Evolutionary conservation across 92 coral and sea anemone species (phyloP), one percentile per base, ranked within the genome.

Genomic region (Umimayanthus chanpuru): DNA sequence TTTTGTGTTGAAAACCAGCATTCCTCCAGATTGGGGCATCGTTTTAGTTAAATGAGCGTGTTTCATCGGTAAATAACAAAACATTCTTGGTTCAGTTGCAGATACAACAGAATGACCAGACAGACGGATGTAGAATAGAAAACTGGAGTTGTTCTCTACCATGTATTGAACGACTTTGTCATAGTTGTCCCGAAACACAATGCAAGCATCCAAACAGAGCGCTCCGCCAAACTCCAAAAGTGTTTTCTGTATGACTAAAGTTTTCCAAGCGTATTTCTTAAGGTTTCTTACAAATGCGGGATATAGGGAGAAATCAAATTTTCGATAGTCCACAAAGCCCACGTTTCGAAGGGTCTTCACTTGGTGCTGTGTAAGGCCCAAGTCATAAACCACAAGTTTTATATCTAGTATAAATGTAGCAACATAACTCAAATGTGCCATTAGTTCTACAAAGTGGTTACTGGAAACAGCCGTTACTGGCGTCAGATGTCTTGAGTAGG

Each of bases 391-490:
- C 65, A 91, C 71, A 28, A 91, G 23, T 21, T 29, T 79, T 23
- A 50, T 80, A 82, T 88, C 38, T 9, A 90, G 89, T 16, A 89
- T 29, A 26, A 84, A 88, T n/a, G 40, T 77, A 4, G 71, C 75
- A 9, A 85, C 76, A 15, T 65, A 8, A 18, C 82, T 41, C 20
- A 91, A 68, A 32, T 88, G 88, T 50, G 73, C 80, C 78, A 80
- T 85, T 21, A 85, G 65, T 81, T 91, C 93, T 30, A 32, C 20
- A 49, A 91, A 89, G 29, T 91, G 93, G 56, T 91, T 85, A 25
- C 91, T 88, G 5, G 93, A 91, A 15, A 89, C 32, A 9, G 91
- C 92, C 0, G 93, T 91, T 16, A 91, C 91, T 79, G 82, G 82
- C 66, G 28, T 50, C 7, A 85, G 67, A 30, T 85, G 88, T 73